Base-by-base conservation (phyloP, 2,888 invertebrate genomes). In the Agrotis segetum region DNA sequence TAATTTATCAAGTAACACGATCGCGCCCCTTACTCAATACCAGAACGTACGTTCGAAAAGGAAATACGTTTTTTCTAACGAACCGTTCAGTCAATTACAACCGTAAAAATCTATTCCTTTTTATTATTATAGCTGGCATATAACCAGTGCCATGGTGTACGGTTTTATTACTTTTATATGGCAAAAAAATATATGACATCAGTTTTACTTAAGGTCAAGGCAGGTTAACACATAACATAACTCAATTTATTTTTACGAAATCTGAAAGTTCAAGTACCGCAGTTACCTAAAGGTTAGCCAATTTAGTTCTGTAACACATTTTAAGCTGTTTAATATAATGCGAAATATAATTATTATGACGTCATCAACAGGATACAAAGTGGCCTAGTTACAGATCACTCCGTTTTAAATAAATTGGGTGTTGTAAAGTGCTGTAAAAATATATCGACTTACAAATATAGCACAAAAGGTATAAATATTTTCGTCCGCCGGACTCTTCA, bases 21-120 rank as follows among this genome's bases (percentile, higher is more conserved):
- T 84, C 85, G 77, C 80, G 78, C 78, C 79, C 71, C 73, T 78
- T 71, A 76, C 67, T 84, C 69, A 16, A 50, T 40, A 40, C 9
- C 40, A 50, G 14, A 62, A 29, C 17, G 40, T 17, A 56, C 24
- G 75, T 79, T 87, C 74, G 78, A 70, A 79, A 74, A 80, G 82
- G 86, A 87, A 89, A 90, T 85, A 86, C 68, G 77, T 83, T 81
- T 67, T 89, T 88, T 88, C 85, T 87, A 85, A 86, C 83, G 85
- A 88, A 89, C 81, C 86, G 88, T 83, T 46, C 53, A 46, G 55
- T 56, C 69, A 69, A 78, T 78, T 78, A 78, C 56, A 60, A 56
- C 19, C 49, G 52, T 53, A 52, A 47, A 67, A 78, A 66, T 60
- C 66, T 67, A 44, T 74, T 47, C 46, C 61, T 21, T 53, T 77